Evolutionary conservation across 2,888 invertebrate genomes (phyloP).

Genomic region (Empis stercorea): DNA sequence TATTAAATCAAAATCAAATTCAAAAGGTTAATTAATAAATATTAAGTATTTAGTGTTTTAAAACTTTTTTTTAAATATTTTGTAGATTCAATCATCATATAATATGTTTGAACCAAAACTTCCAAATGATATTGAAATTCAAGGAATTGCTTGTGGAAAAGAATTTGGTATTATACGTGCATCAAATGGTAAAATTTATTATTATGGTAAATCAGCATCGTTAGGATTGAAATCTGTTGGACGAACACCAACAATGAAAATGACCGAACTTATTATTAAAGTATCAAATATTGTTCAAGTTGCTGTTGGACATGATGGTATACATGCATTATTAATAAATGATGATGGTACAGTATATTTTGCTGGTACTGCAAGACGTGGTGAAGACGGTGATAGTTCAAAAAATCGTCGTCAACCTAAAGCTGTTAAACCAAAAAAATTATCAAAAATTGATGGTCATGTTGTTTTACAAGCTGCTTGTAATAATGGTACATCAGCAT

Average conservation of each 20-base stretch:
- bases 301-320: slow-evolving; percentile 86
- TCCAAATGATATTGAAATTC: slow-evolving; percentile 64
- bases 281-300: slow-evolving; percentile 61
- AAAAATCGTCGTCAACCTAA: slow-evolving; percentile 74
- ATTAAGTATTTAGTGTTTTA: neutral
- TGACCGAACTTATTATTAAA: slow-evolving; percentile 49
- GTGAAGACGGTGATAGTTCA: slow-evolving; percentile 83
- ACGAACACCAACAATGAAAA: slow-evolving; percentile 33
- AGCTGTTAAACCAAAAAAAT: slow-evolving; percentile 83
- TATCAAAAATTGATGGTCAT: slow-evolving; percentile 79
- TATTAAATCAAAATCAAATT: slow-evolving; percentile 35
- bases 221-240: slow-evolving; percentile 62
- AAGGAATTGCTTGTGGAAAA: slow-evolving; percentile 69
- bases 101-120: slow-evolving; percentile 45
- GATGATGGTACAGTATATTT: slow-evolving; percentile 87
- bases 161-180: slow-evolving; percentile 81
- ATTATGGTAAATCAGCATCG: slow-evolving; percentile 74
- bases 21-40: slow-evolving; percentile 20
- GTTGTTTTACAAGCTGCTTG: slow-evolving; percentile 73
- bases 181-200: slow-evolving; percentile 76
- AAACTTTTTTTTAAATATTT: neutral
- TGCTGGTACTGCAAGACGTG: slow-evolving; percentile 67
- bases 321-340: slow-evolving; percentile 79
- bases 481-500: slow-evolving; percentile 88
- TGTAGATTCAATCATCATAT: slow-evolving; percentile 39